Evolutionary conservation across 2,888 invertebrate genomes (phyloP), one percentile per base, ranked within the genome.

Genomic region (Perdita meconis): DNA sequence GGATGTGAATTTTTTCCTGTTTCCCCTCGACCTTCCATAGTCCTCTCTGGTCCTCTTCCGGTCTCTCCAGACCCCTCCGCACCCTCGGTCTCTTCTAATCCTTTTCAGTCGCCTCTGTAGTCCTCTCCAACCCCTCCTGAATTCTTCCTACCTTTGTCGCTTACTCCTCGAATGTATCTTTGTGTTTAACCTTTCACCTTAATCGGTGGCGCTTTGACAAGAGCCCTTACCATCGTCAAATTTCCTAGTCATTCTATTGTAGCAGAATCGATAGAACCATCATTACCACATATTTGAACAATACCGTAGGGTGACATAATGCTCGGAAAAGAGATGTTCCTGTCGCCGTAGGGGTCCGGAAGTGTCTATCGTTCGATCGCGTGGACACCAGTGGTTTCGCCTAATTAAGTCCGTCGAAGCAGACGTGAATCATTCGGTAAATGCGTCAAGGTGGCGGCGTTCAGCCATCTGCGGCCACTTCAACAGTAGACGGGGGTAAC

Each of bases 401-500:
- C 79, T 87, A 88, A 88, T 88, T 88, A 88, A 83, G 78, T 69
- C 51, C 80, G 73, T 61, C 69, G 77, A 80, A 76, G 76, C 75
- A 80, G 82, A 83, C 80, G 81, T 83, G 81, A 87, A 84, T 87
- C 87, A 86, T 86, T 82, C 77, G 75, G 80, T 65, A 75, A 81
- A 70, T 50, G 79, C 76, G 38, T 50, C 63, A 69, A 73, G 69
- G 55, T 55, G 73, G 59, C 60, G 83, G 63, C 47, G 80, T 82
- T 85, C 85, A 86, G 86, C 87, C 88, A 86, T 87, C 86, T 86
- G 88, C 82, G 88, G 87, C 86, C 88, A 86, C 88, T 88, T 30
- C 88, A 85, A 86, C 82, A 80, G 78, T 74, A 78, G 78, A 68
- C 76, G 65, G 59, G 83, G 78, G 81, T 81, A 87, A 85, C 87